Evolutionary conservation across 2,113 vertebrate genomes (phyloP), one percentile per base, ranked within the genome.

Genomic region (Dasypus novemcinctus): DNA sequence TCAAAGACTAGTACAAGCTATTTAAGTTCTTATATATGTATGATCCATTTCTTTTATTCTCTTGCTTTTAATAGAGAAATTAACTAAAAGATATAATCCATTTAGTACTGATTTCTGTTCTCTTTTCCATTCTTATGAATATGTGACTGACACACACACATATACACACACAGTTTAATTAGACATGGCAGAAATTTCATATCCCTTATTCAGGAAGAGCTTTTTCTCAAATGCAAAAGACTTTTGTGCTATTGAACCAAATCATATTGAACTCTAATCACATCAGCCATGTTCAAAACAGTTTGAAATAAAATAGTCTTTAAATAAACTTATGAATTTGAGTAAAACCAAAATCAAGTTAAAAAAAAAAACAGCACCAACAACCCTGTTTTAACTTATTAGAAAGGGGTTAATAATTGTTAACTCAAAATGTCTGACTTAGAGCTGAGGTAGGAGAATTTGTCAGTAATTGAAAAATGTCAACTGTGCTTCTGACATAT

Each of bases 1-100:
- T 59, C 5, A 54, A 76, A 78, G 75, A 52, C 3, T 80, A 91
- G 36, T 87, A 46, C 46, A 69, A 57, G n/a, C 52, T 90, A 41
- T 54, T 90, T 36, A 23, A 10, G 84, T 86, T 93, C 23, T 81
- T 81, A 36, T 57, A n/a, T 61, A n/a, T 7, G 15, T 68, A n/a
- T 90, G n/a, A 64, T 82, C 43, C 9, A 63, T 93, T 91, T 80
- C 23, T 91, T 87, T 83, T 27, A 52, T 78, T 97, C 13, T 72
- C 54, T 79, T 89, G 38, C n/a, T 76, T 94, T 94, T 91, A 91
- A 90, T 33, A 36, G 21, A 7, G 11, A 76, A 81, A 80, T 64
- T 92, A 91, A 80, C 13, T 63, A 31, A 64, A 94, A 49, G 52
- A 20, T 92, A 20, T 20, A 83, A 86, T 63, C 43, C 31, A 64